phyloP scores from a whole-genome alignment of 2,888 invertebrate genomes.

The Hofmannophila pseudospretella region DNA sequence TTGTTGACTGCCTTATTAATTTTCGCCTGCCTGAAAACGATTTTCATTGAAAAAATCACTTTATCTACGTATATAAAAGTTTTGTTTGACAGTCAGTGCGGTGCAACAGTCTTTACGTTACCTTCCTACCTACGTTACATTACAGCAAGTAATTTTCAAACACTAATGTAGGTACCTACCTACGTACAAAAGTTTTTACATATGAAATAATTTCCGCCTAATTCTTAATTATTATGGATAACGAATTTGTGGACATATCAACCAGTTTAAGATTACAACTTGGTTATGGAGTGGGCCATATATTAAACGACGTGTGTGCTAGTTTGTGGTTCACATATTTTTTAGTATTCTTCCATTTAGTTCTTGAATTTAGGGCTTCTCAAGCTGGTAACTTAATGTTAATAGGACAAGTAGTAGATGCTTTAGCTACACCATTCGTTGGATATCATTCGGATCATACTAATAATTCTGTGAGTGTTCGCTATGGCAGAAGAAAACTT shows the following conservation, averaged over 20 bases:
- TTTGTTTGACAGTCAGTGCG: too few species aligned
- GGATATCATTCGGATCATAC: slow-evolving; percentile 89
- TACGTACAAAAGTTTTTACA: too few species aligned
- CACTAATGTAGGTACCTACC: too few species aligned
- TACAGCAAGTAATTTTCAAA: too few species aligned
- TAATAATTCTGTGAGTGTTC: slow-evolving; percentile 80
- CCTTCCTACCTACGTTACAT: too few species aligned
- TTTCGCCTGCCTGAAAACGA: too few species aligned
- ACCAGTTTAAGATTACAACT: slow-evolving; percentile 65
- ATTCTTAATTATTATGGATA: too few species aligned
- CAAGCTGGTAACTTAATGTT: slow-evolving; percentile 83
- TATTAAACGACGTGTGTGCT: slow-evolving; percentile 94
- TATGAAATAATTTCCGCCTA: too few species aligned
- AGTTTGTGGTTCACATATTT: slow-evolving; percentile 97
- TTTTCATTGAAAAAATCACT: too few species aligned
- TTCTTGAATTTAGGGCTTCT: slow-evolving; percentile 74
- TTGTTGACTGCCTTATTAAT: too few species aligned
- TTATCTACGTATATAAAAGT: too few species aligned
- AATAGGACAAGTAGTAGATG: slow-evolving; percentile 92
- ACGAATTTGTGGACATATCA: slow-evolving; percentile 64
- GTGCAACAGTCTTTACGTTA: too few species aligned
- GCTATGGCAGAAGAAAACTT: slow-evolving; percentile 89
- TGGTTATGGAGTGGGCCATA: slow-evolving; percentile 88
- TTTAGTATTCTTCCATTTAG: slow-evolving; percentile 86
- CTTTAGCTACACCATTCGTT: slow-evolving; percentile 90